Evolutionary conservation across 2,797 vertebrate genomes (phyloP).

Genomic region (Lycodopsis pacificus): DNA sequence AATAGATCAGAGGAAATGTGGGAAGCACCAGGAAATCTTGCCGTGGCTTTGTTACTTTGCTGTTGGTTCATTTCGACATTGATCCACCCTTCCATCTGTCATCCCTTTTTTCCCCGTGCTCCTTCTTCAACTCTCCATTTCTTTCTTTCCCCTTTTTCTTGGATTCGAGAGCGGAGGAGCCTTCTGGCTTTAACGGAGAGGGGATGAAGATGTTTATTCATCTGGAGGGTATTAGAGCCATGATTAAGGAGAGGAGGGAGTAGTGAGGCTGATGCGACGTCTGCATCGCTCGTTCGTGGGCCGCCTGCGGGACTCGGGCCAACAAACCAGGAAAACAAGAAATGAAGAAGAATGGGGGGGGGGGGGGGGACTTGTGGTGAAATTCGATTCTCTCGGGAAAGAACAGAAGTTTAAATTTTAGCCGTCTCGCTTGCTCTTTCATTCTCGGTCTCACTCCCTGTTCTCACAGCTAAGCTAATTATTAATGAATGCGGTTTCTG

Average conservation of each 20-base stretch:
- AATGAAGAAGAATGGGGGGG: constrained; percentile 76
- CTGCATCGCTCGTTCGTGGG: constrained; percentile 88
- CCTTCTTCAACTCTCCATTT: constrained; percentile 69
- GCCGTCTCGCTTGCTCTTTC: constrained; percentile 48
- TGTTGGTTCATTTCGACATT: constrained; percentile 79
- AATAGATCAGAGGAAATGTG: constrained; percentile 79
- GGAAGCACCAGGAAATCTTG: constrained; percentile 75
- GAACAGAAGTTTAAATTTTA: constrained; percentile 73
- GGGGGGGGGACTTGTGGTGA: constrained; percentile 76
- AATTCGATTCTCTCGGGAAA: constrained; percentile 71
- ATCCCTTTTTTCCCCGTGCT: constrained; percentile 62
- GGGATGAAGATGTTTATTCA: constrained; percentile 95
- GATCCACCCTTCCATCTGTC: constrained; percentile 82
- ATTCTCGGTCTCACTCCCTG: constrained; percentile 57
- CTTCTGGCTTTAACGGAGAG: constrained; percentile 89
- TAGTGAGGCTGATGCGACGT: constrained; percentile 86
- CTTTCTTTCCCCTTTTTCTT: constrained; percentile 66
- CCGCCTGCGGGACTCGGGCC: constrained; percentile 86
- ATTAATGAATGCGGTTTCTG: constrained; percentile 88
- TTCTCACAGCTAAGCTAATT: constrained; percentile 82
- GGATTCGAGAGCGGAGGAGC: constrained; percentile 83
- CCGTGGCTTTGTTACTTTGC: constrained; percentile 82
- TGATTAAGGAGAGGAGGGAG: constrained; percentile 91
- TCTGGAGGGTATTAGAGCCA: constrained; percentile 96
- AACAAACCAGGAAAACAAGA: constrained; percentile 84